Evolutionary conservation across 2,888 invertebrate species (phyloP), one percentile per base, ranked within the genome.

Genomic region (Antheraea assamensis): DNA sequence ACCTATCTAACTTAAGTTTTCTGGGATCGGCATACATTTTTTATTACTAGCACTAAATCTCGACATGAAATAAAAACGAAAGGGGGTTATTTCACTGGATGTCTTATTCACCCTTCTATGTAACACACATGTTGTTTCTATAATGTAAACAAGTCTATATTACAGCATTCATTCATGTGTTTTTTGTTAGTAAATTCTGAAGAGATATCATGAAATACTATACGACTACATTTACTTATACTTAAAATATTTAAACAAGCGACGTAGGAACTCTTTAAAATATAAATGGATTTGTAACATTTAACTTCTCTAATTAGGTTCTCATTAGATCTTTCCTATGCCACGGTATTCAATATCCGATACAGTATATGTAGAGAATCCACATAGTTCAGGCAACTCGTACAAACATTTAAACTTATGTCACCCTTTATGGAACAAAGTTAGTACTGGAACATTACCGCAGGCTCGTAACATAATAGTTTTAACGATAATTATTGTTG

Each of bases 31-130:
- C 58, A 24, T 58, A 58, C 58, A 8, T 58, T 58, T 58, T 58
- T 58, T 58, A 58, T 58, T 58, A n/a, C 55, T n/a, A 58, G n/a
- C 55, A 58, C n/a, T 58, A 58, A 58, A 58, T 58, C n/a, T n/a
- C 5, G 4, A 58, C 58, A 27, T 27, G 24, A 58, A 10, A 58
- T n/a, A 58, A 58, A 58, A 55, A 58, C 21, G 58, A 24, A 24
- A 58, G 13, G n/a, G 13, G 58, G n/a, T 7, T 58, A 58, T 58
- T 24, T 58, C 58, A 58, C 58, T 1, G n/a, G 58, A 58, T 58
- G 15, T 58, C 24, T 58, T 58, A 24, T 24, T 58, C 13, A 4
- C 13, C 58, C 13, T 2, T 15, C n/a, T 10, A 13, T 58, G 8
- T 24, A 58, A 13, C 24, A 8, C 5, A 58, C 19, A 24, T 2